A percentile compares a stretch with the other conserved stretches of the same genome.
Conservation (phyloP, 1,140 invertebrate species). For the Thaumetopoea pityocampa region DNA sequence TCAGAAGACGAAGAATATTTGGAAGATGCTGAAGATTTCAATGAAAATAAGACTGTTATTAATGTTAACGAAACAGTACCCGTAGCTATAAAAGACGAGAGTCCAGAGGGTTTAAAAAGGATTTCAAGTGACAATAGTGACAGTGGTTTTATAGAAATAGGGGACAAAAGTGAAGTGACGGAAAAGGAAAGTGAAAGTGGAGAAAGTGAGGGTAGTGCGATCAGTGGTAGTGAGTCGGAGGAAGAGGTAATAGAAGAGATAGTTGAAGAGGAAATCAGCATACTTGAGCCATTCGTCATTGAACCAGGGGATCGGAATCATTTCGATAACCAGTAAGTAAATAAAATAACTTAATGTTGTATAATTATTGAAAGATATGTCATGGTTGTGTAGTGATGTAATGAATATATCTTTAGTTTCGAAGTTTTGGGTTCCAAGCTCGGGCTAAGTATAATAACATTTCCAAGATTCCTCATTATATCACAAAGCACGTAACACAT, state of each 20-base stretch:
- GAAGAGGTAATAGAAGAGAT: conserved; percentile 28
- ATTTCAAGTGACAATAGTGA: conserved; percentile 69
- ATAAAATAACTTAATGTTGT: too few relatives aligned
- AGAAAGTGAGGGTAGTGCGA: conserved; percentile 24
- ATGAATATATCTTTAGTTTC: too few relatives aligned
- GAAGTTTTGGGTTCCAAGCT: too few relatives aligned
- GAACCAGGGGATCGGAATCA: conserved; percentile 4
- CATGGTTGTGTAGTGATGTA: too few relatives aligned
- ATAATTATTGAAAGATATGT: too few relatives aligned
- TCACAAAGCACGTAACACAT: too few relatives aligned
- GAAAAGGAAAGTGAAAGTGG: conserved; percentile 46
- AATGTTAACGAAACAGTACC: conserved; percentile 40
- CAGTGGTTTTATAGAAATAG: conserved; percentile 62
- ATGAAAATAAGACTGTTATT: conserved; percentile 42
- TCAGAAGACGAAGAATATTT: conserved; percentile 61
- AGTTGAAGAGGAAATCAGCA: conserved; percentile 34
- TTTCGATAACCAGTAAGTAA: conserved; percentile 24
- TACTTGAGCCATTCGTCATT: conserved; percentile 4
- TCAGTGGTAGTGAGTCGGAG: conserved; percentile 39
- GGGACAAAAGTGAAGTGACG: conserved; percentile 47
- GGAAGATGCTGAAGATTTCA: conserved; percentile 41
- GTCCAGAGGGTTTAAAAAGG: conserved; percentile 38
- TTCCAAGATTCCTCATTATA: too few relatives aligned
- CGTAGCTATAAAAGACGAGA: conserved; percentile 39
- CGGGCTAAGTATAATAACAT: too few relatives aligned